Base-by-base conservation (phyloP, 2,113 vertebrate genomes). In the Vimba vimba region DNA sequence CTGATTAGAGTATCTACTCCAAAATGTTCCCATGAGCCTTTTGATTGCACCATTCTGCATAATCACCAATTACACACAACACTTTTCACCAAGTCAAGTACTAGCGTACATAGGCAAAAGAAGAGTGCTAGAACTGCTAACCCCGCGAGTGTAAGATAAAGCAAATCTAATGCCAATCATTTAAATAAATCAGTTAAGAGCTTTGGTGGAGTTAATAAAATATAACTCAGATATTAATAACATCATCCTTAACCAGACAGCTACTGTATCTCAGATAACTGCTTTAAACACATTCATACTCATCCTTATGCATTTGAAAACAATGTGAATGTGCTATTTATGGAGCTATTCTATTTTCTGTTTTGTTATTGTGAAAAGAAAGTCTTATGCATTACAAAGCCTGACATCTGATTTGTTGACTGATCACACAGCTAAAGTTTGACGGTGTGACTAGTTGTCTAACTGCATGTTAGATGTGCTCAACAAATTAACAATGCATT, bases 41-140 rank as follows among this genome's bases (percentile, higher is more conserved):
- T 43, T 86, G 85, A 86, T 86, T 84, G 55, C 76, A 84, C 50
- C 71, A 74, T 88, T 86, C 25, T 60, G 68, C 68, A 74, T 81
- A 75, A 80, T 82, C 55, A 78, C 13, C 60, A 85, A 23, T 87
- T 73, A 82, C 55, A 45, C 39, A 25, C 45, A 76, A 12, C 23
- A 76, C 39, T 85, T 71, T 82, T 36, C 27, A 57, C 27, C 52
- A 78, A 10, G 27, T 23, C 52, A 78, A 23, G 25, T 57, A 21
- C 50, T 78, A 33, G 75, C 27, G 19, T 25, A 36, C 9, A 36
- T 23, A 59, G 10, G 27, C 73, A 50, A 75, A 64, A 75, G n/a
- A 75, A 50, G 43, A 75, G 43, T 50, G 12, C n/a, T n/a, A 33
- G 47, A 77, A 2, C 27, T 59, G 11, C 52, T 59, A 23, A 39